Conservation (phyloP, 35 echinoderm and acorn worm species). For the Strongylocentrotus purpuratus region DNA sequence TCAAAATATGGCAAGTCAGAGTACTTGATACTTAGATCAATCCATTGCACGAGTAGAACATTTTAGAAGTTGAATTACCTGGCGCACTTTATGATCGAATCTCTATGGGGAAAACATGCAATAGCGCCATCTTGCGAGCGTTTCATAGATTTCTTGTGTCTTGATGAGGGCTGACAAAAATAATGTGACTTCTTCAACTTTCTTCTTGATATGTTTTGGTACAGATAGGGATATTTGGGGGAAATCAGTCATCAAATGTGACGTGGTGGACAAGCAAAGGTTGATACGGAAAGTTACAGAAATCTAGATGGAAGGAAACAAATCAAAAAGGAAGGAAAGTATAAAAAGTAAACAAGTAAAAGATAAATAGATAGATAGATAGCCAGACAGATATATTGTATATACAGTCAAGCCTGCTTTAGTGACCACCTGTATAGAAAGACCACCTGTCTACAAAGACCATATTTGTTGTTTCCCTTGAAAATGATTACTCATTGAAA, state of each 20-base stretch:
- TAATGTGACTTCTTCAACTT: neutral
- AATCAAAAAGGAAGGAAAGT: too few species aligned
- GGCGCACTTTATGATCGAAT: neutral
- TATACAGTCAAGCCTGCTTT: too few species aligned
- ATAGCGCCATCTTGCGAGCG: neutral
- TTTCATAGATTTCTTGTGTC: neutral
- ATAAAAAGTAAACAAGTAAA: too few species aligned
- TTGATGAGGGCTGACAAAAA: neutral
- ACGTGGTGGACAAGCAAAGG: neutral
- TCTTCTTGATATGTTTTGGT: neutral
- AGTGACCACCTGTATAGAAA: neutral
- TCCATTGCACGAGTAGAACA: too few species aligned
- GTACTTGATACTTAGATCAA: too few species aligned
- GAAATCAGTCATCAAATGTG: neutral
- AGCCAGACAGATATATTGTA: neutral
- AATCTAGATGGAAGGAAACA: neutral
- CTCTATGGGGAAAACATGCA: neutral
- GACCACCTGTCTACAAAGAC: too few species aligned
- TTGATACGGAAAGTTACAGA: neutral
- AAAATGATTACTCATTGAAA: neutral
- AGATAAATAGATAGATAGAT: neutral
- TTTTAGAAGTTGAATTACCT: too few species aligned
- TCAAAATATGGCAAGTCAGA: neutral
- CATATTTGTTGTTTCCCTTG: too few species aligned
- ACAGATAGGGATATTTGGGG: neutral